Base-by-base conservation (phyloP, 2,797 vertebrate species). In the Enteromius thamalakanensis region DNA sequence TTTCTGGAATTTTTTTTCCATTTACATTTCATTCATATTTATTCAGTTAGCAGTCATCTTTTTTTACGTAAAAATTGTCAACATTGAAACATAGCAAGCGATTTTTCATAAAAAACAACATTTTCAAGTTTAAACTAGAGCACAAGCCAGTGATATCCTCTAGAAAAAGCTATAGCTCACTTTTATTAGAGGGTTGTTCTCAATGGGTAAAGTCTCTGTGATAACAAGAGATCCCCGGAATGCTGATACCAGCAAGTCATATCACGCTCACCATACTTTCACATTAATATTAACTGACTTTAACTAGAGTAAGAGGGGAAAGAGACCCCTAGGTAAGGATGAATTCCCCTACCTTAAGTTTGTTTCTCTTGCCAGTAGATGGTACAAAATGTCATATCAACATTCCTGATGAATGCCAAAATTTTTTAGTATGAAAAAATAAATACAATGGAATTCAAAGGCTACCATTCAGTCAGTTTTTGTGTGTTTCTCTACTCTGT, bases 121-220 rank as follows among this genome's bases (percentile, higher is more conserved):
- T 45, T 45, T 26, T 60, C 55, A 53, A 8, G 17, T 58, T 10
- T 21, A 14, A 60, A 11, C 11, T 26, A 14, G 58, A 64, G 26
- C 14, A 64, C 60, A 8, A 32, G 26, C 29, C 29, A 64, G 60
- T 64, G 6, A 62, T 37, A 62, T 62, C 2, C 12, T 40, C 12
- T 42, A 45, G 42, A 15, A 60, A 55, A 23, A 42, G 29, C 19
- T 2, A 75, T 10, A 42, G 21, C 8, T 64, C 15, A 29, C 14
- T 29, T 62, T 77, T 62, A 77, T 47, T 32, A 64, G 23, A 32
- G 60, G 40, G 5, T 49, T 45, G 26, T 49, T 49, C 42, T 78
- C 10, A 8, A 49, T 65, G 60, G 76, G 6, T 65, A 78, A 65
- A 78, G 62, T 68, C 62, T 68, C 29, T 37, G 62, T 51, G 19